Base-by-base conservation (phyloP, 64 coral and sea anemone genomes). In the Montipora sp. region DNA sequence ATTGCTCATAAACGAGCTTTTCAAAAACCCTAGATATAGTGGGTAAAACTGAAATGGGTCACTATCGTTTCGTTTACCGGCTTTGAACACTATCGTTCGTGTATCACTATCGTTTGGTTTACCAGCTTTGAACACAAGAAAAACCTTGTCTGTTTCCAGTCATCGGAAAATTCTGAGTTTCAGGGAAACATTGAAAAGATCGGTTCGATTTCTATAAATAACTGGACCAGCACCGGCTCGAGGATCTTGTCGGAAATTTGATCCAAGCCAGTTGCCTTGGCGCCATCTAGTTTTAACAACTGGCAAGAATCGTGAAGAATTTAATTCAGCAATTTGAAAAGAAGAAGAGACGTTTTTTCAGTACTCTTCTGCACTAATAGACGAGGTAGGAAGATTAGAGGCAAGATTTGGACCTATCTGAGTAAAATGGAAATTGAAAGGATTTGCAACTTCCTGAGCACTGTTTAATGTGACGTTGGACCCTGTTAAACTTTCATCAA, bases 401-500 rank as follows among this genome's bases (percentile, higher is more conserved):
- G 73, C 44, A 45, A 75, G 73, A 47, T 75, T 75, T 75, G 73
- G 79, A 61, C 53, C 79, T 58, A 63, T 81, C 51, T 65, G 22
- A 27, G 79, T 59, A 43, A 81, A 82, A 61, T 61, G 79, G 4
- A 2, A 44, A 63, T 45, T 82, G 8, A 82, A 63, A 60, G 16
- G 2, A 82, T 82, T 45, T 82, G 79, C 73, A 45, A 10, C 51
- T n/a, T 66, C 79, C 4, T 43, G 16, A 4, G 79, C 58, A 65
- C 48, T 80, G 16, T 6, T 21, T 20, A 80, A 59, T 5, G 50
- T 80, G 19, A 57, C 13, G 13, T 80, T 57, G 78, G 15, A 13
- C 1, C 1, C 15, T 3, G 9, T 80, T 75, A 75, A 75, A 75
- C 2, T 75, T 46, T 75, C 73, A 75, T 75, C 21, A 75, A 75